Evolutionary conservation across 2,113 vertebrate species (phyloP).

Genomic region (Australoheros scitulus): DNA sequence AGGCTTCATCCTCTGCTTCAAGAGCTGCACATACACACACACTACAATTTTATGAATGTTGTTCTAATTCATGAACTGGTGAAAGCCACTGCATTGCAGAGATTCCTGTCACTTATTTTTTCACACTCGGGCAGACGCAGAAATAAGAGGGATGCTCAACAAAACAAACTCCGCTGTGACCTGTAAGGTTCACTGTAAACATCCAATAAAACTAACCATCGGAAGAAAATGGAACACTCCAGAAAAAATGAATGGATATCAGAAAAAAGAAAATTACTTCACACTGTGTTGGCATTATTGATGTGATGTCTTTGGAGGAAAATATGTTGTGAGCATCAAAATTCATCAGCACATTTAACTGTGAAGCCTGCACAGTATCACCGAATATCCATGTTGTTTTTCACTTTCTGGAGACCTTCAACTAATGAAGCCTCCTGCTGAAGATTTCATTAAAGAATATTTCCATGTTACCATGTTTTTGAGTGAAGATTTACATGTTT

Average conservation of each 20-base stretch:
- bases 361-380: conserved; percentile 15
- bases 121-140: conserved; percentile 31
- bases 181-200: conserved; percentile 42
- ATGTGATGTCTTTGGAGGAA: conserved; percentile 20
- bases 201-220: conserved; percentile 34
- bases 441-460: conserved; percentile 55
- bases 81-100: conserved; percentile 60
- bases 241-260: conserved; percentile 16
- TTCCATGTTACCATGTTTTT: conserved; percentile 51
- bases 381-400: conserved; percentile 44
- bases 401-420: conserved; percentile 44
- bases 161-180: conserved; percentile 33
- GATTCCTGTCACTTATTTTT: conserved; percentile 45
- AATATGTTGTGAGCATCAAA: conserved; percentile 6
- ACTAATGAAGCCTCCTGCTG: conserved; percentile 60
- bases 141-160: conserved; percentile 24
- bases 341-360: conserved; percentile 16
- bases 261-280: conserved; percentile 22
- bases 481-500: conserved; percentile 56
- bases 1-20: conserved; percentile 42
- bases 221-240: conserved; percentile 11
- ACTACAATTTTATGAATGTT: conserved; percentile 45
- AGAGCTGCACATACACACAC: conserved; percentile 34
- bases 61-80: conserved; percentile 62
- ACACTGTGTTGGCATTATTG: conserved; percentile 15